phyloP scores from a whole-genome alignment of 2,113 vertebrate species.

The Paedocypris sp. region DNA sequence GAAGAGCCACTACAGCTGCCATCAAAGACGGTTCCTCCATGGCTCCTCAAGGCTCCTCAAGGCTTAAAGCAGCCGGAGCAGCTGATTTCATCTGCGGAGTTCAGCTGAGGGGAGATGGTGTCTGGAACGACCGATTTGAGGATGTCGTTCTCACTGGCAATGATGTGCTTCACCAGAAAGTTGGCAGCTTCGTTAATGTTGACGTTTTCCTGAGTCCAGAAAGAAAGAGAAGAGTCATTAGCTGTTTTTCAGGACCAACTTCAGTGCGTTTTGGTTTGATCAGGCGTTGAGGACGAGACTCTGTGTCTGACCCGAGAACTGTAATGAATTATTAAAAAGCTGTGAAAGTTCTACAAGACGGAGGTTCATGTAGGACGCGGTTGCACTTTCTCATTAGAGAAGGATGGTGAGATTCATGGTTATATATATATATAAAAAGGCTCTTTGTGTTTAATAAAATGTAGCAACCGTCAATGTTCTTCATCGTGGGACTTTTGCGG shows the following conservation, averaged over 20 bases:
- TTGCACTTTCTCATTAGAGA: conserved; percentile 4
- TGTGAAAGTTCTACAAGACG: neutral
- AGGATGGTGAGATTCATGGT: neutral
- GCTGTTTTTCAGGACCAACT: neutral
- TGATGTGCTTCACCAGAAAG: conserved; percentile 92
- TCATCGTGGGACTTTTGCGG: conserved; percentile 12
- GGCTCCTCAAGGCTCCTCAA: too few species aligned
- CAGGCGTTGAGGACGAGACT: neutral
- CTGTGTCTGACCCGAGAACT: neutral
- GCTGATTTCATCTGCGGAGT: conserved; percentile 57
- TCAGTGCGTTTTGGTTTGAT: neutral
- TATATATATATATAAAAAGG: neutral
- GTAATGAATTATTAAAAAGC: conserved; percentile 17
- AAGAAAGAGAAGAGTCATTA: neutral
- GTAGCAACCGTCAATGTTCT: neutral
- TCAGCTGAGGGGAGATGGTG: conserved; percentile 75
- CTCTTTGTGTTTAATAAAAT: conserved; percentile 16
- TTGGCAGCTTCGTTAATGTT: conserved; percentile 88
- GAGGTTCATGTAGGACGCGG: conserved; percentile 17
- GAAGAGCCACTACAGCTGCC: neutral
- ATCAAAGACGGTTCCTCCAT: too few species aligned
- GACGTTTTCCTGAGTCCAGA: conserved; percentile 75
- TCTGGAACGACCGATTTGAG: conserved; percentile 70
- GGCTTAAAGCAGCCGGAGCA: conserved; percentile 80
- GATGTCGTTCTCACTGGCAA: conserved; percentile 81